These are phyloP conservation scores for Python bivittatus DNA, from an alignment of 2,113 vertebrate species.

Conservation along the genomic window DNA sequence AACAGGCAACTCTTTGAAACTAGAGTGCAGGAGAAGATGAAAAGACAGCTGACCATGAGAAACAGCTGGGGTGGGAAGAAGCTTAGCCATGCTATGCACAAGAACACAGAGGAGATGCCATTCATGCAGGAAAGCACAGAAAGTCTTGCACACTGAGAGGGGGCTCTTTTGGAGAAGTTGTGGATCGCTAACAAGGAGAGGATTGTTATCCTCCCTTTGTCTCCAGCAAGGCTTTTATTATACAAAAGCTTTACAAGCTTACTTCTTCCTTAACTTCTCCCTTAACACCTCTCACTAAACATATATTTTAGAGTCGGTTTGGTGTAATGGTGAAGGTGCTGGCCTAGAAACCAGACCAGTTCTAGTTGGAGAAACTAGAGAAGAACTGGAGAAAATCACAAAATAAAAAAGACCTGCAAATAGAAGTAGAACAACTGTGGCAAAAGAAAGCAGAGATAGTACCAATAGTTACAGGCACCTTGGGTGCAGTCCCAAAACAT, in stretches of 20 bases:
- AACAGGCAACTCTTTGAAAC: background rate
- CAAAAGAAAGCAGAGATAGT: too few species aligned
- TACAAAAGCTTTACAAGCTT: background rate
- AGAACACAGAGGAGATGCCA: background rate
- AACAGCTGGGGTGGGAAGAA: background rate
- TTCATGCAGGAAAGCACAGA: background rate
- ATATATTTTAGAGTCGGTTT: background rate
- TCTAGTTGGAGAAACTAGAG: too few species aligned
- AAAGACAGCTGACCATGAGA: background rate
- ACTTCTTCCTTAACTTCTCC: background rate
- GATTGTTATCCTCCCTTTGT: background rate
- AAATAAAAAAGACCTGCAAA: too few species aligned
- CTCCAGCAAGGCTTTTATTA: background rate
- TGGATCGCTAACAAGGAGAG: background rate
- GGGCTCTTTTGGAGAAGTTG: background rate
- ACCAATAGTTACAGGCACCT: too few species aligned
- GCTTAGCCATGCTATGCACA: background rate
- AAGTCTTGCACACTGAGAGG: background rate
- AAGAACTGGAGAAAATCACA: too few species aligned
- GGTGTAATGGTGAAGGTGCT: background rate
- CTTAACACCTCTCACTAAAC: background rate
- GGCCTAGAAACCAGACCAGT: background rate
- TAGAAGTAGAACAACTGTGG: too few species aligned
- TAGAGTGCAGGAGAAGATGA: background rate
- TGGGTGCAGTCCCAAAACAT: too few species aligned